Percentiles rank a stretch among this genome's conserved stretches.
These are phyloP conservation scores for Chloropsis hardwickii DNA, from an alignment of 2,113 vertebrate genomes.

Conservation along the genomic window DNA sequence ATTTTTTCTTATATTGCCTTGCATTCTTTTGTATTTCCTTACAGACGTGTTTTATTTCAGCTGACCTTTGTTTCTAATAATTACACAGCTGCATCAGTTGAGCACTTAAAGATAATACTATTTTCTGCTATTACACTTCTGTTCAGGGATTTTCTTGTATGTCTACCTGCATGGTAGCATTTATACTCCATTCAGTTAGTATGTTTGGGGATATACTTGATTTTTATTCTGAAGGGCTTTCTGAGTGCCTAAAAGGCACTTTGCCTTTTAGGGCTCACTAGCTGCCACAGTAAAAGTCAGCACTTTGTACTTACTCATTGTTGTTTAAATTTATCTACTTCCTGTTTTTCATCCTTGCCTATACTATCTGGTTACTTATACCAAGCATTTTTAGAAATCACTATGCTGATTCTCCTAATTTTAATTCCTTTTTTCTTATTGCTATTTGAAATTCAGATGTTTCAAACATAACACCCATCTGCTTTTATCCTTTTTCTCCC, in stretches of 20 bases:
- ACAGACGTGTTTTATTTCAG: not conserved
- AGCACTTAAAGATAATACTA: not conserved
- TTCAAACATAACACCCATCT: not conserved
- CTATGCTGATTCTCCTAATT: not conserved
- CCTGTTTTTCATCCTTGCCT: not conserved
- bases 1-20: not conserved
- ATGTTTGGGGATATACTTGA: not conserved
- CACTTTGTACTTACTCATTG: not conserved
- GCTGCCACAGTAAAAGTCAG: not conserved
- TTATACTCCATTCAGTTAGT: not conserved
- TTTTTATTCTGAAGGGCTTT: not conserved
- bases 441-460: not conserved
- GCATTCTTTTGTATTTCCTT: not conserved
- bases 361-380: not conserved
- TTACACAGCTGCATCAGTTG: not conserved
- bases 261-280: not conserved
- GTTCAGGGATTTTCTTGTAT: not conserved
- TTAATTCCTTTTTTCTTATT: not conserved
- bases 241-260: not conserved
- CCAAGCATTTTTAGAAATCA: not conserved
- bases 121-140: not conserved
- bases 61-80: not conserved
- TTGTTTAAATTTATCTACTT: constrained; percentile 22
- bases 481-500: not conserved
- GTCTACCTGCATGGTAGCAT: not conserved